Evolutionary conservation across 2,888 invertebrate species (phyloP).

Genomic region (Stenotaenia linearis): DNA sequence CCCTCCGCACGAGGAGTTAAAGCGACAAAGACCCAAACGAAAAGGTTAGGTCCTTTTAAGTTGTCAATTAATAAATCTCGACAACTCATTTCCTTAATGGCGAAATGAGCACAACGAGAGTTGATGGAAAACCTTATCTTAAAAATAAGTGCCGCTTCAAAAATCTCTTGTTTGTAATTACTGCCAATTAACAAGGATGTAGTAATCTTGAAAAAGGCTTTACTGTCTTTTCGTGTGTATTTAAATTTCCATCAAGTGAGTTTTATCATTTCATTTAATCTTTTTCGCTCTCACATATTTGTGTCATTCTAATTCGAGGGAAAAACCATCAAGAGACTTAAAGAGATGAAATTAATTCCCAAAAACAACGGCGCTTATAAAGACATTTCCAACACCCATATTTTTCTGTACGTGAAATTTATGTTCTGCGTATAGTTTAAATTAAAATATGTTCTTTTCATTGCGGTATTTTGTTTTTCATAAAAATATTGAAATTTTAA

Average conservation of each 20-base stretch:
- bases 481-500: too few species aligned
- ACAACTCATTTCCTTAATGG: slow-evolving; percentile 21
- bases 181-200: slow-evolving; percentile 26
- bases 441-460: too few species aligned
- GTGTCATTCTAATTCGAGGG: slow-evolving; percentile 1
- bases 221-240: slow-evolving; percentile 18
- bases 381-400: background rate
- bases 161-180: slow-evolving; percentile 26
- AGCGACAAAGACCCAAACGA: background rate
- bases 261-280: slow-evolving; percentile 24
- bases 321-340: slow-evolving; percentile 8
- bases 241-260: slow-evolving; percentile 21
- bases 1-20: background rate
- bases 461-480: too few species aligned
- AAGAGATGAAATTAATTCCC: background rate
- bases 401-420: too few species aligned
- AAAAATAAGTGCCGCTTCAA: background rate
- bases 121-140: slow-evolving; percentile 2
- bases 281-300: slow-evolving; percentile 17
- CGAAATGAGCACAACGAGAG: background rate
- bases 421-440: too few species aligned
- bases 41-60: slow-evolving; percentile 20
- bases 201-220: slow-evolving; percentile 21
- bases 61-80: slow-evolving; percentile 16
- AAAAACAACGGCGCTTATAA: background rate